Conservation (phyloP, 2,888 invertebrate genomes). For the Pogonocherus hispidulus region DNA sequence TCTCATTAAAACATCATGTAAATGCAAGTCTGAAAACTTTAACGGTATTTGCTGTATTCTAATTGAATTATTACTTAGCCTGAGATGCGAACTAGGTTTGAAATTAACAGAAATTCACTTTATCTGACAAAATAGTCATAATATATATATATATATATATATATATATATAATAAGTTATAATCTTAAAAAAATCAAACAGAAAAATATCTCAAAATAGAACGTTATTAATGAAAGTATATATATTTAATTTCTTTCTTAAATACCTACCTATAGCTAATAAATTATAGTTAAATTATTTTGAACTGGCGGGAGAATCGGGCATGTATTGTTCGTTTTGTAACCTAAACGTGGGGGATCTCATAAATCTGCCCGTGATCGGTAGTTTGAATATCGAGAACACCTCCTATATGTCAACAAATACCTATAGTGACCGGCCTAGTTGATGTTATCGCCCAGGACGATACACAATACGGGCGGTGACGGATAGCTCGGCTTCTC, state of each 20-base stretch:
- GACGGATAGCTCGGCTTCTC: conserved; percentile 22
- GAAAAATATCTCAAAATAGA: no score
- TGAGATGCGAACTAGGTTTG: background rate
- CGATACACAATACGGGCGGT: conserved; percentile 25
- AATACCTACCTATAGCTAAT: no score
- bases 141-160: no score
- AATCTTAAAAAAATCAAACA: no score
- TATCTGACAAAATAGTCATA: no score
- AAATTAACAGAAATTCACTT: background rate
- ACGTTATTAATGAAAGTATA: no score
- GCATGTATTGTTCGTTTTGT: background rate
- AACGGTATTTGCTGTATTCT: background rate
- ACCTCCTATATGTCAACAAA: conserved; percentile 30
- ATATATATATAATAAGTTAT: no score
- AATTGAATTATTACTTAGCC: background rate
- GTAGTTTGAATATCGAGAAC: conserved; percentile 26
- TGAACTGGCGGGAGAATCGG: no score
- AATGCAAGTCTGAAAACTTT: background rate
- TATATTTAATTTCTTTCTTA: no score
- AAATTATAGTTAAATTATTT: no score
- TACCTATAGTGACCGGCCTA: conserved; percentile 18
- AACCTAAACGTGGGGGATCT: conserved; percentile 6
- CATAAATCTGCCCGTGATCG: conserved; percentile 15
- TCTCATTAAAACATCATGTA: background rate
- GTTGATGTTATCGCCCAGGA: conserved; percentile 28